These are phyloP conservation scores for Enteromius thamalakanensis DNA, from an alignment of 2,797 vertebrate genomes.

Conservation along the genomic window DNA sequence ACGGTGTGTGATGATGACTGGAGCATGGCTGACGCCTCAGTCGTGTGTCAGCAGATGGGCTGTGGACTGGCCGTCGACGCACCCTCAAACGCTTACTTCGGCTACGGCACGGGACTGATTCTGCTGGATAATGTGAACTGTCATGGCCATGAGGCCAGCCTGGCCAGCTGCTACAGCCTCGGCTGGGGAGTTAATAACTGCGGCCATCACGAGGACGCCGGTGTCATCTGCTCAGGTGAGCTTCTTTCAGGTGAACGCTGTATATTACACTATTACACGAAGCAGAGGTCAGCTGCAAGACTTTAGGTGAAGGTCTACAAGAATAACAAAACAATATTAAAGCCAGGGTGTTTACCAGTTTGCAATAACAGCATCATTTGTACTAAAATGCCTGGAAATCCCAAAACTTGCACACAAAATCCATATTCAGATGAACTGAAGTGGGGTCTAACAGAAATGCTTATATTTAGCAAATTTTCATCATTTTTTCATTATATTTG, in stretches of 20 bases:
- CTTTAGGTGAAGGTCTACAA: background rate
- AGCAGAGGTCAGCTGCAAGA: background rate
- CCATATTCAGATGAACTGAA: background rate
- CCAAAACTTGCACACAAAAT: background rate
- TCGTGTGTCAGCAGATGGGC: slow-evolving; percentile 89
- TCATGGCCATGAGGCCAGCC: slow-evolving; percentile 77
- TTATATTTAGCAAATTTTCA: background rate
- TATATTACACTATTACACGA: background rate
- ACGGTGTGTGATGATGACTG: slow-evolving; percentile 96
- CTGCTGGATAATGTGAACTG: slow-evolving; percentile 94
- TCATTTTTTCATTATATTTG: background rate
- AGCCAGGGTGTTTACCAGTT: background rate
- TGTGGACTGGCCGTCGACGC: slow-evolving; percentile 82
- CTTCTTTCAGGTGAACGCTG: slow-evolving; percentile 20
- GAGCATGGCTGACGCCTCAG: slow-evolving; percentile 81
- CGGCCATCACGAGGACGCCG: slow-evolving; percentile 94
- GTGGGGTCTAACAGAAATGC: background rate
- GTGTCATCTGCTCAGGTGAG: slow-evolving; percentile 86
- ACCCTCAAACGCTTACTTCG: slow-evolving; percentile 88
- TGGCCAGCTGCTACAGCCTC: slow-evolving; percentile 83
- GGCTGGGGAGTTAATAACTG: slow-evolving; percentile 97
- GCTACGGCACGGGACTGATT: slow-evolving; percentile 88
- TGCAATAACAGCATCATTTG: background rate
- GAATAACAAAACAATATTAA: background rate
- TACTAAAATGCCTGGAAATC: background rate